These are phyloP conservation scores for Acleris literana DNA, from an alignment of 2,888 invertebrate species.

Conservation along the genomic window DNA sequence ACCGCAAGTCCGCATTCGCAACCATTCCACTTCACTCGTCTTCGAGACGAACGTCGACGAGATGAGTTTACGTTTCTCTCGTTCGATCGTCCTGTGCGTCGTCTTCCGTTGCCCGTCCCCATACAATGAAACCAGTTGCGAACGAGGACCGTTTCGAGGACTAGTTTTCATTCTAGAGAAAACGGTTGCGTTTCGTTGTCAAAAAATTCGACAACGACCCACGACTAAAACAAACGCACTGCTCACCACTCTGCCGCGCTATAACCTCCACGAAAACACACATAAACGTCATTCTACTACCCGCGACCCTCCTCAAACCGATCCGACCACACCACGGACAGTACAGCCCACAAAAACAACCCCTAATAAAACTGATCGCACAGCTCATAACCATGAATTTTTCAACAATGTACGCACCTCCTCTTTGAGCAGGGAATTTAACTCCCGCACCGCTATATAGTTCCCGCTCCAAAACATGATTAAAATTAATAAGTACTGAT, in stretches of 20 bases:
- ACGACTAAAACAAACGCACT: slow-evolving; percentile 41
- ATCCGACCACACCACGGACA: slow-evolving; percentile 30
- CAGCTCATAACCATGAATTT: slow-evolving; percentile 73
- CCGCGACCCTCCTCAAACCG: background rate
- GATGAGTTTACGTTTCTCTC: too few species aligned
- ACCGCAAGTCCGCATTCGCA: too few species aligned
- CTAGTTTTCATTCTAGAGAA: slow-evolving; percentile 1
- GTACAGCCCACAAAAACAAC: slow-evolving; percentile 46
- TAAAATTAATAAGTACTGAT: slow-evolving; percentile 73
- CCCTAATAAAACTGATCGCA: slow-evolving; percentile 48
- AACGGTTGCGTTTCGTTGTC: slow-evolving; percentile 16
- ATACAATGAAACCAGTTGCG: slow-evolving; percentile 15
- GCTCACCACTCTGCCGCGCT: slow-evolving; percentile 18
- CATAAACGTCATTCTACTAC: background rate
- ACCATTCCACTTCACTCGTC: too few species aligned
- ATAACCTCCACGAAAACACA: slow-evolving; percentile 34
- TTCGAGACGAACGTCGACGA: too few species aligned
- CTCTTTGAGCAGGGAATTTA: slow-evolving; percentile 90
- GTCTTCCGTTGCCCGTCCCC: slow-evolving; percentile 16
- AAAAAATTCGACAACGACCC: slow-evolving; percentile 4
- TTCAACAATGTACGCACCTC: slow-evolving; percentile 85
- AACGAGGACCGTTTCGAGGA: slow-evolving; percentile 19
- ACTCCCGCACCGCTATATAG: slow-evolving; percentile 87
- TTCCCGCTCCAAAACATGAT: slow-evolving; percentile 94
- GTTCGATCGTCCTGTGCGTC: slow-evolving; percentile 1